Conservation (phyloP, 2,888 invertebrate genomes). For the Hartigia nigra region DNA sequence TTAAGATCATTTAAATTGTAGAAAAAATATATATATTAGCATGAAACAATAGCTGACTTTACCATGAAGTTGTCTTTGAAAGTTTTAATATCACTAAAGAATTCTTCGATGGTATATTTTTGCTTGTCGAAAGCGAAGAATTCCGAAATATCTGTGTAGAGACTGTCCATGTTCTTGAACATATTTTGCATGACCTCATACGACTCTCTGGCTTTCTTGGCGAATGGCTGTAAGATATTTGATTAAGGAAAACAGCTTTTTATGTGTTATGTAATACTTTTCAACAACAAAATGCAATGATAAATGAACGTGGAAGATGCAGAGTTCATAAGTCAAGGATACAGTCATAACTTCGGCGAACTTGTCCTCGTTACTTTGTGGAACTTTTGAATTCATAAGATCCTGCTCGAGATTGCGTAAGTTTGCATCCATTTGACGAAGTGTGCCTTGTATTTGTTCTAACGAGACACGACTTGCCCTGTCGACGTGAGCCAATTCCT, state of each 20-base stretch:
- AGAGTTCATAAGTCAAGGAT: slow-evolving; percentile 54
- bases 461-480: slow-evolving; percentile 87
- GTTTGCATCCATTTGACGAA: slow-evolving; percentile 88
- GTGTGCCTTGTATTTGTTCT: slow-evolving; percentile 82
- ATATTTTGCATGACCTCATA: slow-evolving; percentile 91
- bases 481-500: slow-evolving; percentile 92
- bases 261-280: neutral
- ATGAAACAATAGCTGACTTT: slow-evolving; percentile 55
- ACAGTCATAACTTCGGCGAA: slow-evolving; percentile 91
- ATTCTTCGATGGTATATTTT: slow-evolving; percentile 95
- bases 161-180: slow-evolving; percentile 91
- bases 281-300: neutral
- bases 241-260: slow-evolving; percentile 36
- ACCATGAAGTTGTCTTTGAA: slow-evolving; percentile 93
- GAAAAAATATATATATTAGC: slow-evolving; percentile 11
- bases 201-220: slow-evolving; percentile 84
- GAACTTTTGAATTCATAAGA: slow-evolving; percentile 84
- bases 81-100: slow-evolving; percentile 93
- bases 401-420: slow-evolving; percentile 91
- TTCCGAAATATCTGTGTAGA: slow-evolving; percentile 87
- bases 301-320: neutral
- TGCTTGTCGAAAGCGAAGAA: slow-evolving; percentile 92
- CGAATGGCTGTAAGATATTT: slow-evolving; percentile 71
- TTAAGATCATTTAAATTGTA: neutral
- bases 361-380: slow-evolving; percentile 83